Percentiles rank a stretch among this genome's conserved stretches.
phyloP scores from a whole-genome alignment of 2,888 invertebrate species.

The Alcis repandata region DNA sequence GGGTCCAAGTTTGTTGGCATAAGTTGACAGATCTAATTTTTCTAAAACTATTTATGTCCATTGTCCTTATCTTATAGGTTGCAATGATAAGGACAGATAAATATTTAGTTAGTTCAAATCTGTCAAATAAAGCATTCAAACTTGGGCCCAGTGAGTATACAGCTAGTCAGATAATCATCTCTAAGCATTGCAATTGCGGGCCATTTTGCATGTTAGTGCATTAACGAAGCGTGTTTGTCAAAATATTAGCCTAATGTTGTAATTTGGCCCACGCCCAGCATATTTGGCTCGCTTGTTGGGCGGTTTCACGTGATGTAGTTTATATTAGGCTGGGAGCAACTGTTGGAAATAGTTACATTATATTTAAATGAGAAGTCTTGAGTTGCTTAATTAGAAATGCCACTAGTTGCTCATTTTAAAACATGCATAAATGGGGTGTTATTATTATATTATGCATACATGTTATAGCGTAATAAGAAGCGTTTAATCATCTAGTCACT shows the following conservation, averaged over 20 bases:
- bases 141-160: too few relatives aligned
- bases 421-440: too few relatives aligned
- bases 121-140: too few relatives aligned
- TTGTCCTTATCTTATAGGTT: too few relatives aligned
- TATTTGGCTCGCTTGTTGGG: constrained; percentile 47
- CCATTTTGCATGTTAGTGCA: constrained; percentile 14
- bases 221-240: constrained; percentile 53
- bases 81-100: too few relatives aligned
- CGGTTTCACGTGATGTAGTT: constrained; percentile 46
- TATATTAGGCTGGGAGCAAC: constrained; percentile 29
- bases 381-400: neutral
- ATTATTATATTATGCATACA: too few relatives aligned
- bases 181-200: neutral
- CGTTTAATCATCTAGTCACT: too few relatives aligned
- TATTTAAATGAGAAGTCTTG: neutral
- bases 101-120: too few relatives aligned
- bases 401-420: neutral
- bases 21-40: too few relatives aligned
- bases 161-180: neutral
- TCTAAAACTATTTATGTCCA: too few relatives aligned
- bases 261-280: constrained; percentile 67
- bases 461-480: too few relatives aligned
- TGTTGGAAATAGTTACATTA: neutral
- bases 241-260: constrained; percentile 69
- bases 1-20: too few relatives aligned